Base-by-base conservation (phyloP, 2,888 invertebrate species). In the Parnassius orleans region DNA sequence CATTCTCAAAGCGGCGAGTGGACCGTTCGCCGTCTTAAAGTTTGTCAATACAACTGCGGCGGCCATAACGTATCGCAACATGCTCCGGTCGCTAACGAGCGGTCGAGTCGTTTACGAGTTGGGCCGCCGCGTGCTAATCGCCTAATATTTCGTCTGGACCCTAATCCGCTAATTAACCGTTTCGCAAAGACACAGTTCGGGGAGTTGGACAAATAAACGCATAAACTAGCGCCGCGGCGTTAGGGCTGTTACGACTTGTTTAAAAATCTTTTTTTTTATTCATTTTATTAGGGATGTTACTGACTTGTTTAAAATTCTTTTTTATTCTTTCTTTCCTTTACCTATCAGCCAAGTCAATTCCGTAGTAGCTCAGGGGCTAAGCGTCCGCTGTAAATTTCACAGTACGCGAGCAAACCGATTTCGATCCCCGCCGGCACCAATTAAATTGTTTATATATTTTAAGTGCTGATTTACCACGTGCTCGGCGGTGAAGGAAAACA, bases 161-260 rank as follows among this genome's bases (percentile, higher is more conserved):
- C 64, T 58, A 61, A 61, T 60, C 68, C 65, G 66, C 68, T 69
- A 66, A 69, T 69, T 69, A 68, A 65, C 66, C 65, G 66, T 15
- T 53, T 62, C 57, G 65, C 65, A 65, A 68, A 66, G 66, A 67
- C 66, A 57, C 51, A 66, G 60, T 65, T 62, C 53, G 60, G 57
- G 60, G 60, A 67, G 60, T 65, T 67, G 62, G 60, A 64, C 63
- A 65, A 33, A 33, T 64, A 53, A 53, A 62, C 47, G 57, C 62
- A 57, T 62, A 57, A 62, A 70, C 67, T 62, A 66, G 64, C 57
- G 61, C 60, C 50, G 50, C 57, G 48, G n/a, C 1, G 9, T 5
- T 24, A 63, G 63, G 59, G 63, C 24, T 55, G 52, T 14, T 57
- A 2, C 7, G 33, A 33, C 3, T 33, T 43, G 14, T 48, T 48